Conservation (phyloP, 2,797 vertebrate species). For the Ateles fusciceps region DNA sequence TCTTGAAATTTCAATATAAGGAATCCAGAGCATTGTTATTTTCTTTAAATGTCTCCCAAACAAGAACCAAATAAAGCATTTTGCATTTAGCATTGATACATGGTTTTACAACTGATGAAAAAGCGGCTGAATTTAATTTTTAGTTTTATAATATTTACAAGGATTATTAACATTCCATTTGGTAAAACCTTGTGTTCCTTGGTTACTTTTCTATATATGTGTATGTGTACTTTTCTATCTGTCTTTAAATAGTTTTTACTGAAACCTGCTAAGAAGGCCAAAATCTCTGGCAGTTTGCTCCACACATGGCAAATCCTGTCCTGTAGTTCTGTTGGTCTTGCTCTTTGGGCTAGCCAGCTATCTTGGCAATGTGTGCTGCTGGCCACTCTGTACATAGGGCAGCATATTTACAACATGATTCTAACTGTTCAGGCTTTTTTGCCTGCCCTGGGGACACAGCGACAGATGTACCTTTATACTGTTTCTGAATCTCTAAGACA, state of each 20-base stretch:
- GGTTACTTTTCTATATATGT: neutral
- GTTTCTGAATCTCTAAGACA: neutral
- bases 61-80: slow-evolving; percentile 32
- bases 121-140: neutral
- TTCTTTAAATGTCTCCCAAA: slow-evolving; percentile 28
- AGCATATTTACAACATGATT: neutral
- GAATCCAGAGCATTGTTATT: neutral
- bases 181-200: neutral
- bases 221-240: neutral
- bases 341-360: neutral
- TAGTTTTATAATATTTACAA: neutral
- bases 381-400: neutral
- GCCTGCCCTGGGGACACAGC: neutral
- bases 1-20: neutral
- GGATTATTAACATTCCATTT: neutral
- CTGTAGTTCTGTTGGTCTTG: neutral
- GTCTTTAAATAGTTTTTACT: neutral
- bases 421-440: neutral
- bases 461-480: neutral
- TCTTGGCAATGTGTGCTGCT: neutral
- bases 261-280: neutral
- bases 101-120: neutral
- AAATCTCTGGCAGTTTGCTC: neutral
- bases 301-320: neutral
- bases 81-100: neutral